Conservation (phyloP, 1,140 invertebrate genomes). For the Plutomurus gul region DNA sequence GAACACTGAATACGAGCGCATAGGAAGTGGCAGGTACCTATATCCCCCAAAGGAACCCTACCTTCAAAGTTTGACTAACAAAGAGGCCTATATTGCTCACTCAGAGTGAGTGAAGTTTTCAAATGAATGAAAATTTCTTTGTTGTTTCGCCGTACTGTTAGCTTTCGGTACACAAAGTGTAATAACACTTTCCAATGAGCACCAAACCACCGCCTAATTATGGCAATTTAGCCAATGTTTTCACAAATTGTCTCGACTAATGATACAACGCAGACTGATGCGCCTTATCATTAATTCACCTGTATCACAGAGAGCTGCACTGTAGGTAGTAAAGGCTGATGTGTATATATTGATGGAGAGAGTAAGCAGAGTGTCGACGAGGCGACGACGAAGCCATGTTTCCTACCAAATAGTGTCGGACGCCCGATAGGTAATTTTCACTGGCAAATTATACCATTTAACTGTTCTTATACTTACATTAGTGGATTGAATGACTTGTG, state of each 20-base stretch:
- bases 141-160: neutral
- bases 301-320: too few species aligned
- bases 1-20: too few species aligned
- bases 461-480: neutral
- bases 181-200: neutral
- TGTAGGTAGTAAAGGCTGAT: too few species aligned
- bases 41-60: too few species aligned
- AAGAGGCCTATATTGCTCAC: too few species aligned
- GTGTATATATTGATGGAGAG: neutral
- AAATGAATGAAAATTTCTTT: neutral
- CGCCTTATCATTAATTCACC: constrained; percentile 32
- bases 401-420: constrained; percentile 12
- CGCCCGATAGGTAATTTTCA: constrained; percentile 5
- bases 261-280: neutral
- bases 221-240: constrained; percentile 5
- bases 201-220: neutral
- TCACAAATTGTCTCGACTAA: constrained; percentile 30
- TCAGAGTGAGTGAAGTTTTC: neutral
- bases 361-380: neutral
- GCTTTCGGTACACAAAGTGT: neutral
- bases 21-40: too few species aligned
- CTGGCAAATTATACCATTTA: neutral
- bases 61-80: too few species aligned
- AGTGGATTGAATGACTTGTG: too few species aligned
- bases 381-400: neutral